Evolutionary conservation across 1,140 invertebrate genomes (phyloP).

Genomic region (Drosophila punjabiensis): DNA sequence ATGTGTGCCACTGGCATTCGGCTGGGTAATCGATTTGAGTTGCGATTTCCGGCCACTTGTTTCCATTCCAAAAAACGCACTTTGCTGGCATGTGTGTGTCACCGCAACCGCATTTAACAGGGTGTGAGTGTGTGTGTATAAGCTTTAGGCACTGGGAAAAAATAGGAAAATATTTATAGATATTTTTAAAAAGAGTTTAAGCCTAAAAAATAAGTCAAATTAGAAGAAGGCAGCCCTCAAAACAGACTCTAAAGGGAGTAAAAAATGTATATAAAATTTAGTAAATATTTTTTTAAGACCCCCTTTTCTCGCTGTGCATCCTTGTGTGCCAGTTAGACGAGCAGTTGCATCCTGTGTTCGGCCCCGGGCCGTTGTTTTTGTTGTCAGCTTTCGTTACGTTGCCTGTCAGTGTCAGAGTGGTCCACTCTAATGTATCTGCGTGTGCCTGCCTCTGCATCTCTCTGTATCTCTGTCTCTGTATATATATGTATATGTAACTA

Average conservation of each 20-base stretch:
- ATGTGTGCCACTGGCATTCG: constrained; percentile 30
- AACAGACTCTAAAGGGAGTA: accelerated
- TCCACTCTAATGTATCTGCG: constrained; percentile 28
- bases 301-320: constrained; percentile 4
- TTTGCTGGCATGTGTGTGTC: constrained; percentile 22
- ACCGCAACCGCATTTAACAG: neutral
- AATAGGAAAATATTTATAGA: neutral
- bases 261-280: neutral
- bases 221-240: neutral
- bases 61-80: constrained; percentile 45
- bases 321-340: constrained; percentile 30
- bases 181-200: no score
- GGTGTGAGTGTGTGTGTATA: neutral
- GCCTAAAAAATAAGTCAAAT: neutral
- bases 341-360: constrained; percentile 27
- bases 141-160: neutral
- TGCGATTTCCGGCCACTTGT: constrained; percentile 49
- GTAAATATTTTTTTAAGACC: neutral
- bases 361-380: constrained; percentile 23
- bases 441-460: constrained; percentile 13
- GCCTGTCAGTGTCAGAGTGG: constrained; percentile 55
- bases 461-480: constrained; percentile 8
- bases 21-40: constrained; percentile 48
- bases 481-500: neutral
- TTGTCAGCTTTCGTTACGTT: constrained; percentile 32